These are phyloP conservation scores for Altica lythri DNA, from an alignment of 2,888 invertebrate species.

Conservation along the genomic window DNA sequence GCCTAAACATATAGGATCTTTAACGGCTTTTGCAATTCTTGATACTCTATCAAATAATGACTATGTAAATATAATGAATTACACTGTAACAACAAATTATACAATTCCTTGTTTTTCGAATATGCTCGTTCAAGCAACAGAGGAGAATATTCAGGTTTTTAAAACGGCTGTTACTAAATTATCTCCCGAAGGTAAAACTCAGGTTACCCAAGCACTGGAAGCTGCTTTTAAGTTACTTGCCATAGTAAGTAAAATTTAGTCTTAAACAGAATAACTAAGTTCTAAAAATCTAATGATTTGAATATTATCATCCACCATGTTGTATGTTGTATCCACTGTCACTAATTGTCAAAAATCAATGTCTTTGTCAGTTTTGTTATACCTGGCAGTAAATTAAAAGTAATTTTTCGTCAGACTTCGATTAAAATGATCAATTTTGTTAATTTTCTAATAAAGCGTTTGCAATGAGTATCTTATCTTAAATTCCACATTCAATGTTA, in stretches of 20 bases:
- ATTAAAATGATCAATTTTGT: too few relatives aligned
- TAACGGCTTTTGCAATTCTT: constrained; percentile 85
- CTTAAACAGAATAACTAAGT: too few relatives aligned
- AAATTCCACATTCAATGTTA: too few relatives aligned
- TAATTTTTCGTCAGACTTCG: too few relatives aligned
- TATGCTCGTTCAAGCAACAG: constrained; percentile 84
- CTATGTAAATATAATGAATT: constrained; percentile 90
- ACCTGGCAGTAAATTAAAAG: too few relatives aligned
- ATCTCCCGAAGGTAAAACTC: constrained; percentile 78
- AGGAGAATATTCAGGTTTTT: constrained; percentile 79
- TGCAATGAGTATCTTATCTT: too few relatives aligned
- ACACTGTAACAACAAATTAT: constrained; percentile 70
- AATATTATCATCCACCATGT: too few relatives aligned
- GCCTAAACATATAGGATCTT: constrained; percentile 73
- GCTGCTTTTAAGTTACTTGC: constrained; percentile 83
- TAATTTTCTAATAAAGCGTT: too few relatives aligned
- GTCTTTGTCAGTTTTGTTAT: too few relatives aligned
- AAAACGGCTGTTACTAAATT: constrained; percentile 70
- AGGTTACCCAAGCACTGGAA: constrained; percentile 80
- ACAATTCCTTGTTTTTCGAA: constrained; percentile 85
- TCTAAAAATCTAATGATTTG: too few relatives aligned
- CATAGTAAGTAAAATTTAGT: constrained; percentile 68
- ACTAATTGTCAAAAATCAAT: too few relatives aligned
- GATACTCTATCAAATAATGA: constrained; percentile 98
- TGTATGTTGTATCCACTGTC: too few relatives aligned